Percentiles rank a stretch among this genome's conserved stretches.
Evolutionary conservation across 2,888 invertebrate genomes (phyloP).

Genomic region (Chymomyza amoena): DNA sequence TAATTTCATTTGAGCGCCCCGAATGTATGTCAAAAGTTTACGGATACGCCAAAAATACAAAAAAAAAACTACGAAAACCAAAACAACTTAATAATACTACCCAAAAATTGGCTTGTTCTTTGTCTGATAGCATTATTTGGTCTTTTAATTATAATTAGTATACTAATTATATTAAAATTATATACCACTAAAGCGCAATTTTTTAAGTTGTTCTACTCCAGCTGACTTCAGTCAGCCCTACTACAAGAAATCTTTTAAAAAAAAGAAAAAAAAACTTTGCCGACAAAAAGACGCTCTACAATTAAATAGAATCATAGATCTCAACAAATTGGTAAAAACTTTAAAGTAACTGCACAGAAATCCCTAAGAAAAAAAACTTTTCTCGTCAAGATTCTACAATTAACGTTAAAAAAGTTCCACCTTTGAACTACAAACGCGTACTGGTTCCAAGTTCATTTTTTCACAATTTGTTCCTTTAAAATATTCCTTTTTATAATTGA

Average conservation of each 20-base stretch:
- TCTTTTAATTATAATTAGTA: slow-evolving; percentile 34
- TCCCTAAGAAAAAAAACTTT: too few species aligned
- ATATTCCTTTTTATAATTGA: too few species aligned
- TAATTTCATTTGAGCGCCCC: background rate
- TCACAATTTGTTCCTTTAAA: too few species aligned
- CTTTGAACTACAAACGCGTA: too few species aligned
- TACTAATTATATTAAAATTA: slow-evolving; percentile 48
- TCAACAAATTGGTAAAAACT: too few species aligned
- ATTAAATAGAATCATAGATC: background rate
- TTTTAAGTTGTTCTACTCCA: background rate
- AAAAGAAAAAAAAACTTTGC: background rate
- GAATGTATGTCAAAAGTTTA: slow-evolving; percentile 1
- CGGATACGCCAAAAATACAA: background rate
- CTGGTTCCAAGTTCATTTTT: too few species aligned
- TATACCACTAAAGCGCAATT: slow-evolving; percentile 14
- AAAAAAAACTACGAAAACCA: background rate
- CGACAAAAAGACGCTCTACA: slow-evolving; percentile 9
- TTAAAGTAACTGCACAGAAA: too few species aligned
- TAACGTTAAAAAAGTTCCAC: too few species aligned
- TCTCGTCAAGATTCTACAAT: too few species aligned
- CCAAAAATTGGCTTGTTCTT: background rate
- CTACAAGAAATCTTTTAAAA: background rate
- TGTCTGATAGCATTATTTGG: slow-evolving; percentile 18
- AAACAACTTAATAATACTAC: background rate
- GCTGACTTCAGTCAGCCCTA: background rate